These are phyloP conservation scores for Nymphalis c-album DNA, from an alignment of 2,888 invertebrate species.

Conservation along the genomic window DNA sequence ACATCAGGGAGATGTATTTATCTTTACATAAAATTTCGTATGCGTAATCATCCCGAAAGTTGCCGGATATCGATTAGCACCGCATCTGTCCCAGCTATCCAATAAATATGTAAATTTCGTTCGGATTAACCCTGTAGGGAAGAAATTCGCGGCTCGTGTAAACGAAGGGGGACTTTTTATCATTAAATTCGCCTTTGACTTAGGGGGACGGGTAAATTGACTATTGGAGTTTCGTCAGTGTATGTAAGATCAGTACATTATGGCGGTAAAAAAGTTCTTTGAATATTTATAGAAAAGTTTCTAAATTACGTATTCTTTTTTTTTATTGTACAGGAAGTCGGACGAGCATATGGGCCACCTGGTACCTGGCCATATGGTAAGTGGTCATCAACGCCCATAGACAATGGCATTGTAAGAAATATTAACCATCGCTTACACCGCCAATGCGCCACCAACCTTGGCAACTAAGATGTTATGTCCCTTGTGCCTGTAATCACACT, in stretches of 20 bases:
- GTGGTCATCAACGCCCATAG: no score
- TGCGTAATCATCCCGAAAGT: conserved; percentile 34
- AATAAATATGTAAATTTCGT: conserved; percentile 73
- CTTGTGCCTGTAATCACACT: no score
- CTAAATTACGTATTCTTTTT: no score
- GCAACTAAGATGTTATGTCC: no score
- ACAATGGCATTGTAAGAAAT: no score
- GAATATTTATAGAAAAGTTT: no score
- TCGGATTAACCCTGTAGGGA: conserved; percentile 50
- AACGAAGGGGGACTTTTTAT: conserved; percentile 38
- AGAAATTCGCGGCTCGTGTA: conserved; percentile 45
- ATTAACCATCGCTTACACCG: no score
- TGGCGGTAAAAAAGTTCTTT: not conserved
- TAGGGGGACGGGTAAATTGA: conserved; percentile 23
- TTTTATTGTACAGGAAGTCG: no score
- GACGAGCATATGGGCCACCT: no score
- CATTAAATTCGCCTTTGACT: conserved; percentile 39
- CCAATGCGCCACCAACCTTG: no score
- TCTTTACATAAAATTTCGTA: conserved; percentile 28
- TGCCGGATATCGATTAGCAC: conserved; percentile 60
- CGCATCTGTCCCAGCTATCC: conserved; percentile 60
- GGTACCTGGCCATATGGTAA: no score
- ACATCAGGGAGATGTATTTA: not conserved
- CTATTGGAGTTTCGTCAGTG: conserved; percentile 11
- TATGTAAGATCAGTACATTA: not conserved